These are phyloP conservation scores for Aurelia aurita complex sp. Pacific DNA, from an alignment of 30 jellyfish, hydroid and myxozoan genomes.

Conservation along the genomic window DNA sequence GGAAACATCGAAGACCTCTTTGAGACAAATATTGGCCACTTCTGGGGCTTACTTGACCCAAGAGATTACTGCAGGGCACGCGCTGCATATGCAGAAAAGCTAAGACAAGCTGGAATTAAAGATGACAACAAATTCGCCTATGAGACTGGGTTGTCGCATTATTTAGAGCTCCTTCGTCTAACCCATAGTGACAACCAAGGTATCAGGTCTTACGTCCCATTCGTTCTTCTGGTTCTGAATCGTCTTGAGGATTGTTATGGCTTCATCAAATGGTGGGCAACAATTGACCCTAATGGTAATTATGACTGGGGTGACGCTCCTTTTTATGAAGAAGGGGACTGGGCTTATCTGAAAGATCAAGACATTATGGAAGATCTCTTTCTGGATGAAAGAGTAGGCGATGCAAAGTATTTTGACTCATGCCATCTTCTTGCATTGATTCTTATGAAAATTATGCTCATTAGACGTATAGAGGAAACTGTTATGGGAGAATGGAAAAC, in stretches of 20 bases:
- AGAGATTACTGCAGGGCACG: conserved; percentile 26
- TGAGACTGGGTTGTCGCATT: neutral
- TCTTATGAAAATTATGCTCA: conserved; percentile 8
- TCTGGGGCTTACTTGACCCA: conserved; percentile 45
- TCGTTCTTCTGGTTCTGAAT: conserved; percentile 2
- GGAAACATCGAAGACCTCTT: neutral
- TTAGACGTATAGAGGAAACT: neutral
- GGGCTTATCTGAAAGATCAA: neutral
- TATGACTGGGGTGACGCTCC: neutral
- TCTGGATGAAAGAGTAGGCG: neutral
- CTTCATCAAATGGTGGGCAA: conserved; percentile 40
- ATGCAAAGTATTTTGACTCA: neutral
- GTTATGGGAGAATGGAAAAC: neutral
- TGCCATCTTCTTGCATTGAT: neutral
- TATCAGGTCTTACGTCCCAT: conserved; percentile 2
- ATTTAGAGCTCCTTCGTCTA: conserved; percentile 12
- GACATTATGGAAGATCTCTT: conserved; percentile 13
- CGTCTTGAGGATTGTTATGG: neutral
- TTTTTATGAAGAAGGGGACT: neutral
- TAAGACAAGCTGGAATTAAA: neutral
- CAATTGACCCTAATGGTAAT: neutral
- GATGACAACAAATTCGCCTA: neutral
- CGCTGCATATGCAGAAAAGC: neutral
- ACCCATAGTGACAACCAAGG: conserved; percentile 27
- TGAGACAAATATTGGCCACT: neutral